These are phyloP conservation scores for Phrynocephalus forsythii DNA, from an alignment of 2,797 vertebrate species.

Conservation along the genomic window DNA sequence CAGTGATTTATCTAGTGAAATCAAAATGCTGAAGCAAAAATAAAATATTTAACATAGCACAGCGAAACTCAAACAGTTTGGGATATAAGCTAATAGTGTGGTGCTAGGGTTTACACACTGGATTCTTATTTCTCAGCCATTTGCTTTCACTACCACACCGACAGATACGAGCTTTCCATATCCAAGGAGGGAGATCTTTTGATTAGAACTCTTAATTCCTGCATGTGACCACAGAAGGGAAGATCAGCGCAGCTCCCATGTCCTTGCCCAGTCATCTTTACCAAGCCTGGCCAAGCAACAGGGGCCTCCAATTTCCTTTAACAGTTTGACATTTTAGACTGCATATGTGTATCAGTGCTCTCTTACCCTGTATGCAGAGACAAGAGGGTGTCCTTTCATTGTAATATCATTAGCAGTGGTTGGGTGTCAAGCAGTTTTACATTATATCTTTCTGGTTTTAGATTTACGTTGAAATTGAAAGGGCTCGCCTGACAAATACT, in stretches of 20 bases:
- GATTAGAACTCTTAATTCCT: no score
- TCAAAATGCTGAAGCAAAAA: no score
- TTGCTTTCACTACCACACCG: not conserved
- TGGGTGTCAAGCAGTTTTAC: not conserved
- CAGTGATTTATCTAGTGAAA: no score
- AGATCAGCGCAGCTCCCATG: no score
- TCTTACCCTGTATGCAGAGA: not conserved
- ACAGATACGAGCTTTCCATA: not conserved
- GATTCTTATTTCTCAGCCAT: not conserved
- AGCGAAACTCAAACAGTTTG: no score
- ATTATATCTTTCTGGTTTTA: constrained; percentile 66
- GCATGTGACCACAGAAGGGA: no score
- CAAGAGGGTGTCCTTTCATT: not conserved
- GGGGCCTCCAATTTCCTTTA: not conserved
- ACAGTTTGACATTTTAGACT: not conserved
- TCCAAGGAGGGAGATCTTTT: not conserved
- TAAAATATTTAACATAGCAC: no score
- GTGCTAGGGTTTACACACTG: no score
- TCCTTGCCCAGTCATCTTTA: no score
- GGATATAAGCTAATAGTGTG: no score
- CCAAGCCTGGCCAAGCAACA: not conserved
- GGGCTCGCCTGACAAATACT: constrained; percentile 94
- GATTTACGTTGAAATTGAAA: constrained; percentile 99
- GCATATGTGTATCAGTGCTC: no score
- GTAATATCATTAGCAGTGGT: not conserved